A percentile compares a stretch with the other conserved stretches of the same genome.
Evolutionary conservation across 30 jellyfish, hydroid and myxozoan genomes (phyloP).

Genomic region (Aurelia sp.): DNA sequence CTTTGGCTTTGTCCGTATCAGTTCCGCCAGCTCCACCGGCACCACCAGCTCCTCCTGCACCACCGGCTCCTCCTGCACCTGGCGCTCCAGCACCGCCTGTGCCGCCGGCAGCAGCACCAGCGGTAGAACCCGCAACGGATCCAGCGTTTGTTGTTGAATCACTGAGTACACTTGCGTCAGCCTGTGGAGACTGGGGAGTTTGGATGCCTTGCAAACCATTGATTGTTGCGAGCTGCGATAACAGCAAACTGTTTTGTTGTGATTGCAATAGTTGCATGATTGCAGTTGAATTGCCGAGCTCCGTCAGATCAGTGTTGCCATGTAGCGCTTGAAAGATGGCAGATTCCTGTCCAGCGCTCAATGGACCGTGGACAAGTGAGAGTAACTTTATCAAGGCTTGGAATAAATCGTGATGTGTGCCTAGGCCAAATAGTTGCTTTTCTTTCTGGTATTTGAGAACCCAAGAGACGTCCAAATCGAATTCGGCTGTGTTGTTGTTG

Average conservation of each 20-base stretch:
- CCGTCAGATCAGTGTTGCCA: conserved; percentile 53
- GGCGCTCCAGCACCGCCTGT: conserved; percentile 19
- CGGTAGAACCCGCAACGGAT: conserved; percentile 40
- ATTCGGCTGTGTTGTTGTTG: conserved; percentile 80
- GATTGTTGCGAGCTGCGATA: conserved; percentile 71
- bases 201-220: conserved; percentile 59
- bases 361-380: conserved; percentile 67
- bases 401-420: conserved; percentile 63
- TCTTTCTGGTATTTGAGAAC: conserved; percentile 32
- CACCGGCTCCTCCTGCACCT: conserved; percentile 34
- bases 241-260: conserved; percentile 47
- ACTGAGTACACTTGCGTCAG: conserved; percentile 38
- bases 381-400: conserved; percentile 50
- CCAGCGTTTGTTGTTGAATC: conserved; percentile 64
- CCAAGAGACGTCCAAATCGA: conserved; percentile 71
- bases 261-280: conserved; percentile 61
- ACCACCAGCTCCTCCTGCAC: conserved; percentile 15
- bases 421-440: conserved; percentile 52
- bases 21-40: conserved; percentile 33
- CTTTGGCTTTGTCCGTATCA: conserved; percentile 57
- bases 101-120: conserved; percentile 33
- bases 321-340: conserved; percentile 74
- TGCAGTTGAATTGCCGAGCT: conserved; percentile 55
- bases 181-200: conserved; percentile 31
- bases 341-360: conserved; percentile 37